phyloP scores from a whole-genome alignment of 2,113 vertebrate genomes.

The Jaculus jaculus region DNA sequence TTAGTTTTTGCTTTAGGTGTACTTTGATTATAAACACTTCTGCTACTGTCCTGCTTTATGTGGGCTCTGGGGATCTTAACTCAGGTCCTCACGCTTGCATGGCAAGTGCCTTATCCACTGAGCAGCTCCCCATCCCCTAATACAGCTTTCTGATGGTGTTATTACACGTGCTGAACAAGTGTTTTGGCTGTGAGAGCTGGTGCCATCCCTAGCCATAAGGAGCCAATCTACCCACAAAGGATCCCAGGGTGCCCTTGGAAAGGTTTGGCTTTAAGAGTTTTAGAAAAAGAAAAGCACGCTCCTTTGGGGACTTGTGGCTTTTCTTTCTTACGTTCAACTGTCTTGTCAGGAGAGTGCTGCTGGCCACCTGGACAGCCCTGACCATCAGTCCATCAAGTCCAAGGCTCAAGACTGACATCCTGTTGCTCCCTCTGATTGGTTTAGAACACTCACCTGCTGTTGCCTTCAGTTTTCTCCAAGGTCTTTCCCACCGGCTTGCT shows the following conservation, averaged over 20 bases:
- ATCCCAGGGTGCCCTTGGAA: background rate
- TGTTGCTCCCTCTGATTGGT: background rate
- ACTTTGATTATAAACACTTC: no score
- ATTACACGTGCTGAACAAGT: background rate
- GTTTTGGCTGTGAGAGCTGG: background rate
- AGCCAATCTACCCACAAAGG: background rate
- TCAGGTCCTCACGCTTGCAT: no score
- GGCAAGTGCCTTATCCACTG: no score
- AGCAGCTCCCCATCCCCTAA: no score
- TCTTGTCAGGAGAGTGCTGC: background rate
- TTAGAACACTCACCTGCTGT: background rate
- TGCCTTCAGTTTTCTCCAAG: background rate
- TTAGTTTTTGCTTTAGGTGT: no score
- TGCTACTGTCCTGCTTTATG: no score
- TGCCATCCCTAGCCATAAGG: conserved; percentile 2
- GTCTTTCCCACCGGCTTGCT: conserved; percentile 15
- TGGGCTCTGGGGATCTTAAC: no score
- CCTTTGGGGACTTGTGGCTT: background rate
- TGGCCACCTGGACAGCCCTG: background rate
- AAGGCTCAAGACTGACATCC: background rate
- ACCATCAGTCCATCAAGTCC: background rate
- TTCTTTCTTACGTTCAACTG: background rate
- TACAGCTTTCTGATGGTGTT: background rate
- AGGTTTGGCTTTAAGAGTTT: conserved; percentile 2
- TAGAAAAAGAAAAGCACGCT: conserved; percentile 13